A percentile compares a stretch with the other conserved stretches of the same genome.
These are phyloP conservation scores for Microctenopoma steveboyesi DNA, from an alignment of 2,797 vertebrate genomes.

Conservation along the genomic window DNA sequence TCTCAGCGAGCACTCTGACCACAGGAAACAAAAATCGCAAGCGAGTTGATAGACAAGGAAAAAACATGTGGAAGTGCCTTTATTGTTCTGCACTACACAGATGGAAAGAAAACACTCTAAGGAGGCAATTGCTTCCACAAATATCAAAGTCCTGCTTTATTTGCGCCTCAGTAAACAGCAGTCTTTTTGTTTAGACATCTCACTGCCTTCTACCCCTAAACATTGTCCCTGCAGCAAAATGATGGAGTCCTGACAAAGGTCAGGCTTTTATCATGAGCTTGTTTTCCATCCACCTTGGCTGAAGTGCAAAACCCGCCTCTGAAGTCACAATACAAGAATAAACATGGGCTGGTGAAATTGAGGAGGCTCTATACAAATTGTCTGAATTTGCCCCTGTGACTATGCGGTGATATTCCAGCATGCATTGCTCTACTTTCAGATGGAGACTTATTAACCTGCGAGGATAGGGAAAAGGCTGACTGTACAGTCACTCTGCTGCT, in stretches of 20 bases:
- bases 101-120: constrained; percentile 21
- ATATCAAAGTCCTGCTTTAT: constrained; percentile 43
- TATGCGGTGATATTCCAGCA: not conserved
- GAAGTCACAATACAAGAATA: constrained; percentile 17
- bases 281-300: constrained; percentile 56
- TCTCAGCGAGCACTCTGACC: constrained; percentile 11
- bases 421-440: constrained; percentile 42
- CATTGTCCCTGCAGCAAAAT: constrained; percentile 56
- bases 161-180: constrained; percentile 51
- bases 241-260: constrained; percentile 68
- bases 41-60: constrained; percentile 14
- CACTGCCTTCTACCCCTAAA: constrained; percentile 35
- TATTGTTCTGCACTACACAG: constrained; percentile 5
- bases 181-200: constrained; percentile 65
- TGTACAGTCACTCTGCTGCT: constrained; percentile 33
- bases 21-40: constrained; percentile 29
- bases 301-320: constrained; percentile 21
- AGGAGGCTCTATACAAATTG: constrained; percentile 2
- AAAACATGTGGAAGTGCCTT: constrained; percentile 11
- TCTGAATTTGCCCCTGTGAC: constrained; percentile 25
- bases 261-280: constrained; percentile 69
- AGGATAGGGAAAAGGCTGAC: constrained; percentile 42
- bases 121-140: constrained; percentile 23
- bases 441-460: constrained; percentile 53
- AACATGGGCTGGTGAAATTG: constrained; percentile 8